Percentiles rank a stretch among this genome's conserved stretches.
Evolutionary conservation across 2,797 vertebrate species (phyloP).

Genomic region (Sebastolobus alascanus): DNA sequence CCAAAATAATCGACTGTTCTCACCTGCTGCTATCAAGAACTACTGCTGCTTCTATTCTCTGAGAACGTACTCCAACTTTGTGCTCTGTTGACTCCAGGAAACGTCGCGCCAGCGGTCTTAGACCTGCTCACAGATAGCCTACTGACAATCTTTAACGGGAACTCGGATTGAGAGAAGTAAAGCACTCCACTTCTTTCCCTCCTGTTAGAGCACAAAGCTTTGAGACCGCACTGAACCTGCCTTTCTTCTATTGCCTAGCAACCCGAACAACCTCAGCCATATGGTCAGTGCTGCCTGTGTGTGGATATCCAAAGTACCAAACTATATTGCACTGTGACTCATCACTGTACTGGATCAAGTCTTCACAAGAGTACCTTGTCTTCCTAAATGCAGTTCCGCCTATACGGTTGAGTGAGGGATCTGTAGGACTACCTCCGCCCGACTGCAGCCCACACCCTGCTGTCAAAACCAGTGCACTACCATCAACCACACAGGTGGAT

Average conservation of each 20-base stretch:
- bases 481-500: constrained; percentile 37
- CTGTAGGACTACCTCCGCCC: not conserved
- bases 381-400: constrained; percentile 7
- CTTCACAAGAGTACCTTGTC: not conserved
- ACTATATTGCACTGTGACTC: not conserved
- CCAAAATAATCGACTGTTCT: not conserved
- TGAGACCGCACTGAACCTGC: not conserved
- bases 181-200: constrained; percentile 3
- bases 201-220: not conserved
- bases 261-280: constrained; percentile 7
- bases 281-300: not conserved
- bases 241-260: constrained; percentile 21
- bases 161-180: not conserved
- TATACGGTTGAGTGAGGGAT: constrained; percentile 8
- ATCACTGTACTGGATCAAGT: not conserved
- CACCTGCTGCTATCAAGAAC: not conserved
- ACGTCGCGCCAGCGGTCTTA: not conserved
- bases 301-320: constrained; percentile 1
- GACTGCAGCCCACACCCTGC: constrained; percentile 28
- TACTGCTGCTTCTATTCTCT: not conserved
- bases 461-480: constrained; percentile 27
- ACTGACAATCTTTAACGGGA: not conserved
- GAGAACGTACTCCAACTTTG: not conserved
- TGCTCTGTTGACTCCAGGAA: not conserved
- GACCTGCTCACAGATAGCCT: not conserved